These are phyloP conservation scores for Upupa epops DNA, from an alignment of 2,113 vertebrate species.

Conservation along the genomic window DNA sequence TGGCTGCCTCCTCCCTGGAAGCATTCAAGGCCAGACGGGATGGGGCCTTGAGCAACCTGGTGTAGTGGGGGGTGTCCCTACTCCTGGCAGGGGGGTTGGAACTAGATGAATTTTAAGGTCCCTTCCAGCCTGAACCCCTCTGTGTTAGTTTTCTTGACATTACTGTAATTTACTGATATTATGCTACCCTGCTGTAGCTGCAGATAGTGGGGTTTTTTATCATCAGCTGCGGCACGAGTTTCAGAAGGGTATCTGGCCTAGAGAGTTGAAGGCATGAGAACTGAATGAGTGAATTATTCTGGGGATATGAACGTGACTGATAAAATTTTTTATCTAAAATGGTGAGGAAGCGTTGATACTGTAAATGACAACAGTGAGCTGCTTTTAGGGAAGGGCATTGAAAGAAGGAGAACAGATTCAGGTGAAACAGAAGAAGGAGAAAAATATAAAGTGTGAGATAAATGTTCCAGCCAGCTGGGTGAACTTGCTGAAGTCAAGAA, in stretches of 20 bases:
- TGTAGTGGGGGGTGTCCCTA: no score
- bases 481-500: not conserved
- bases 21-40: no score
- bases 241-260: not conserved
- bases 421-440: not conserved
- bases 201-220: not conserved
- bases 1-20: no score
- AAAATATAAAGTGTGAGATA: not conserved
- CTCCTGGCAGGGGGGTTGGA: no score
- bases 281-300: not conserved
- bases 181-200: not conserved
- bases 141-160: no score
- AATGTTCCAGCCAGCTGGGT: fast-evolving
- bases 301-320: not conserved
- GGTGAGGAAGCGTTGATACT: not conserved
- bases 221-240: not conserved
- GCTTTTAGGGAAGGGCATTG: not conserved
- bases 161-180: not conserved
- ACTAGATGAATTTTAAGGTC: no score
- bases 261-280: not conserved
- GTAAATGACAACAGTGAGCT: not conserved
- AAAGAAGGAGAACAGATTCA: not conserved
- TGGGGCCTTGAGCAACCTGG: no score
- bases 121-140: no score
- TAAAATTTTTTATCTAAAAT: not conserved